A percentile compares a stretch with the other conserved stretches of the same genome.
Conservation (phyloP, 2,113 vertebrate species). For the Corvus hawaiiensis region DNA sequence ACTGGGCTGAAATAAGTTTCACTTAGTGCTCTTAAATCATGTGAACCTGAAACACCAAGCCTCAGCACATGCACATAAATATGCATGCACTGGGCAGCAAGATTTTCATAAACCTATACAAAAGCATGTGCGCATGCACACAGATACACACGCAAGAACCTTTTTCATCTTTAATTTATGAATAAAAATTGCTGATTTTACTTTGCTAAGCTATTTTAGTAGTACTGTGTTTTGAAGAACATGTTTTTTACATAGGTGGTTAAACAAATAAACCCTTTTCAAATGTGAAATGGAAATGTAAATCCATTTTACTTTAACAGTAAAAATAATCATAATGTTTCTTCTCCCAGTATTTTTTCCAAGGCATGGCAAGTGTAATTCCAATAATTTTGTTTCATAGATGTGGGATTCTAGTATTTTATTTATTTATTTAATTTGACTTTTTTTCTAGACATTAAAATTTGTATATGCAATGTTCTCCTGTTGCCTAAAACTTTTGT, state of each 20-base stretch:
- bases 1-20: neutral
- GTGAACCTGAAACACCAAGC: neutral
- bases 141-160: fast-evolving
- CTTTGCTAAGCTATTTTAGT: neutral
- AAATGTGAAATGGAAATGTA: neutral
- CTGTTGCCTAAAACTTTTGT: neutral
- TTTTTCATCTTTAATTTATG: neutral
- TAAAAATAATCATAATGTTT: neutral
- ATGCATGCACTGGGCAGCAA: fast-evolving
- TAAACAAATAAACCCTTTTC: neutral
- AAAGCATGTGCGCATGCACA: fast-evolving
- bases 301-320: neutral
- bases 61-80: neutral
- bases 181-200: neutral
- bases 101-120: neutral
- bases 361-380: neutral
- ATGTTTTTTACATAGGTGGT: neutral
- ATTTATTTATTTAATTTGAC: neutral
- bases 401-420: too few species aligned
- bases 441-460: neutral
- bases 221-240: neutral
- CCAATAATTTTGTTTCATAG: neutral
- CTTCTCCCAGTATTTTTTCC: neutral
- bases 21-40: neutral
- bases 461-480: neutral